A percentile compares a stretch with the other conserved stretches of the same genome.
phyloP scores from a whole-genome alignment of 2,797 vertebrate genomes.

The Parauchenoglanis punctatus region DNA sequence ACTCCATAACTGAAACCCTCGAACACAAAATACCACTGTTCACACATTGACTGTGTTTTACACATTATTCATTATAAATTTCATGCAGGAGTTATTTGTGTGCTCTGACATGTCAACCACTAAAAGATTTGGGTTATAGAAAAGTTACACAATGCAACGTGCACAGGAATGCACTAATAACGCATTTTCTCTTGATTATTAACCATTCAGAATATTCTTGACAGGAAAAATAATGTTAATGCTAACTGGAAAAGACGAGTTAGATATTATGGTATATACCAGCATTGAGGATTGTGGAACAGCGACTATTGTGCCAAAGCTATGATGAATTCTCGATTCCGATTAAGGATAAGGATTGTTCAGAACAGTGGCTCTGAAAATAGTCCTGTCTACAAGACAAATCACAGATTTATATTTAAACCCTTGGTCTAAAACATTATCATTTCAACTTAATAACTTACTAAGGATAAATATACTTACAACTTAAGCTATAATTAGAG shows the following conservation, averaged over 20 bases:
- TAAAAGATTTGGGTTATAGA: background rate
- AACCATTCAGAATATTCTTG: background rate
- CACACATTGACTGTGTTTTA: conserved; percentile 14
- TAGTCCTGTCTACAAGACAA: background rate
- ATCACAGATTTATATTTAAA: background rate
- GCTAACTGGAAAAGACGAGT: background rate
- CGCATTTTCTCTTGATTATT: conserved; percentile 21
- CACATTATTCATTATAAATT: background rate
- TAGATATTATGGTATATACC: background rate
- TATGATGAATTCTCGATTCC: background rate
- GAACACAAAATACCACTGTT: conserved; percentile 26
- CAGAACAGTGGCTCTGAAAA: background rate
- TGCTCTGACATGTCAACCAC: too few relatives aligned
- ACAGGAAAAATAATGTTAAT: background rate
- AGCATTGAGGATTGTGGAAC: background rate
- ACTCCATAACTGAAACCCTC: conserved; percentile 5
- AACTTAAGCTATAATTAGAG: too few relatives aligned
- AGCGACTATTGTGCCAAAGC: too few relatives aligned
- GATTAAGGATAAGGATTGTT: background rate
- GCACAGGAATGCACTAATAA: background rate
- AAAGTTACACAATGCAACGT: background rate
- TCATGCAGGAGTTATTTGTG: background rate
- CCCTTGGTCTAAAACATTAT: background rate
- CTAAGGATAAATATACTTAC: too few relatives aligned
- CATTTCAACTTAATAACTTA: too few relatives aligned